Percentiles rank a stretch among this genome's conserved stretches.
Evolutionary conservation across 2,113 vertebrate species (phyloP).

Genomic region (Salvelinus namaycush): DNA sequence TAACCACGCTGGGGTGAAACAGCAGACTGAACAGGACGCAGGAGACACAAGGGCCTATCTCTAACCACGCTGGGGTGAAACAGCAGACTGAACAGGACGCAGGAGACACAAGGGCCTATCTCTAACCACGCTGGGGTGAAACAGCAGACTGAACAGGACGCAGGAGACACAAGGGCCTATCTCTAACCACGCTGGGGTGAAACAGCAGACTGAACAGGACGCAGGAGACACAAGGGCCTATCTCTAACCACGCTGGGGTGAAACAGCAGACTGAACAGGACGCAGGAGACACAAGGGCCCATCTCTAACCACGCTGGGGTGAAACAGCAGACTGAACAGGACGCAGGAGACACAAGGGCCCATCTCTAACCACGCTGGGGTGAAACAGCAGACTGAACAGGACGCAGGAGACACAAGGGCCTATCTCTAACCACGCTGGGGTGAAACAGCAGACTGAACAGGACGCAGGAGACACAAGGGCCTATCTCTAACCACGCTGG

Average conservation of each 20-base stretch:
- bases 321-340: constrained; percentile 7
- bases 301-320: background rate
- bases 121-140: background rate
- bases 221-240: constrained; percentile 5
- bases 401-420: constrained; percentile 10
- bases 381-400: constrained; percentile 4
- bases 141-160: constrained; percentile 9
- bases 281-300: constrained; percentile 4
- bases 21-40: constrained; percentile 9
- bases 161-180: background rate
- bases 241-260: background rate
- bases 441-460: constrained; percentile 4
- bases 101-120: constrained; percentile 1
- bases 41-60: background rate
- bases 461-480: constrained; percentile 11
- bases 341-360: constrained; percentile 8
- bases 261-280: constrained; percentile 11
- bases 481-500: background rate
- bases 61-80: background rate
- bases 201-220: constrained; percentile 8
- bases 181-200: background rate
- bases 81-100: constrained; percentile 9
- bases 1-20: background rate
- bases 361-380: background rate
- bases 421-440: background rate